These are phyloP conservation scores for Anoplopoma fimbria DNA, from an alignment of 2,113 vertebrate species.

Conservation along the genomic window DNA sequence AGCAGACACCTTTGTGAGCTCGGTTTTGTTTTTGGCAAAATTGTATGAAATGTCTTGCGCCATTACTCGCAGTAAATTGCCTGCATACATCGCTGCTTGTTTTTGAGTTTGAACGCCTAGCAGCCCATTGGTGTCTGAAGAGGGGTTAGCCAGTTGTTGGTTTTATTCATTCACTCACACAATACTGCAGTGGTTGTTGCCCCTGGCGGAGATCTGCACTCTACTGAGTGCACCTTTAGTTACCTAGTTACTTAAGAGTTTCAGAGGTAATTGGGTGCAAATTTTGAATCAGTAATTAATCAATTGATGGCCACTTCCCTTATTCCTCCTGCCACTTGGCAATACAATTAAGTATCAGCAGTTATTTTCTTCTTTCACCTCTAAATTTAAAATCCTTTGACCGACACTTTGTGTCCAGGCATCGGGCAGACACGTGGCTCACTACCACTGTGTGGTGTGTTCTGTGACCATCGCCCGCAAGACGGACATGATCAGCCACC, in stretches of 20 bases:
- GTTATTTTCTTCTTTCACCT: not conserved
- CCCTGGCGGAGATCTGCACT: not conserved
- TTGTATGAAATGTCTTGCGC: too few species aligned
- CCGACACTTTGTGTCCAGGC: slow-evolving; percentile 72
- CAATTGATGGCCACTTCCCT: not conserved
- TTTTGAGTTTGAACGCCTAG: too few species aligned
- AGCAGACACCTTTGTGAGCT: too few species aligned
- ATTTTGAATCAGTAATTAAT: not conserved
- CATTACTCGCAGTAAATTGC: too few species aligned
- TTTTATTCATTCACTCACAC: too few species aligned
- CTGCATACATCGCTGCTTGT: too few species aligned
- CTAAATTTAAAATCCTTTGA: not conserved
- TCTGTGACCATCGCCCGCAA: slow-evolving; percentile 92
- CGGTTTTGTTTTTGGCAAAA: too few species aligned
- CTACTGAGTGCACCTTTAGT: too few species aligned
- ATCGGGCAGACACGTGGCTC: slow-evolving; percentile 87
- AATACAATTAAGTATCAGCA: not conserved
- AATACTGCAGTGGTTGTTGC: not conserved
- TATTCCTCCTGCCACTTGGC: not conserved
- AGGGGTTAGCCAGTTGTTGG: too few species aligned
- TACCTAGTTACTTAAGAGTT: not conserved
- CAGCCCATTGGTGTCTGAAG: too few species aligned
- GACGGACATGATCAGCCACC: slow-evolving; percentile 95
- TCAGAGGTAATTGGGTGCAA: not conserved
- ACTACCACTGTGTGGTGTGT: slow-evolving; percentile 97